Percentiles rank a stretch among this genome's conserved stretches.
Conservation (phyloP, 2,797 vertebrate genomes). For the Rhynchonycteris naso region DNA sequence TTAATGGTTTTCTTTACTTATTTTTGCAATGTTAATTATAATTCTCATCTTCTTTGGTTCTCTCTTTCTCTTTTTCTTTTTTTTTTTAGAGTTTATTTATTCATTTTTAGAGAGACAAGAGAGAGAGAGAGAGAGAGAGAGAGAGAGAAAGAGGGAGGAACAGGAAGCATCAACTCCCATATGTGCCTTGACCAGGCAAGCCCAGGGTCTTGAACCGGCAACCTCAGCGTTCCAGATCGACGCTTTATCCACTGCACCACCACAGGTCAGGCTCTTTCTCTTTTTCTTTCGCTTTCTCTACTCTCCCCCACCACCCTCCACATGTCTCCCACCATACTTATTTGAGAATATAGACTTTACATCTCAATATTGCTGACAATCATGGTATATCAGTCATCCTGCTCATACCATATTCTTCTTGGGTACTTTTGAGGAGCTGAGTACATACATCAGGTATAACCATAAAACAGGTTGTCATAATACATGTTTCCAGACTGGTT, state of each 20-base stretch:
- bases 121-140: too few species aligned
- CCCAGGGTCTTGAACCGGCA: too few species aligned
- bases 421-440: not conserved
- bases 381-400: not conserved
- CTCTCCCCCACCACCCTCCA: rapidly evolving
- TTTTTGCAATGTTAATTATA: not conserved
- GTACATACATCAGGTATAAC: not conserved
- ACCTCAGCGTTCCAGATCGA: too few species aligned
- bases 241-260: too few species aligned
- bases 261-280: too few species aligned
- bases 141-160: too few species aligned
- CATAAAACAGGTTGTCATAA: not conserved
- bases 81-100: too few species aligned
- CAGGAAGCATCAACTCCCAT: too few species aligned
- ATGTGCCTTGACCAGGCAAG: too few species aligned
- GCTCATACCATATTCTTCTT: not conserved
- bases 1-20: not conserved
- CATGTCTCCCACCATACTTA: not conserved
- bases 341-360: not conserved
- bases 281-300: too few species aligned
- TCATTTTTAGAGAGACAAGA: too few species aligned
- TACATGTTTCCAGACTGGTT: not conserved
- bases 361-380: not conserved
- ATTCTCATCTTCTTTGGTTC: not conserved
- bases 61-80: not conserved